phyloP scores from a whole-genome alignment of 2,113 vertebrate species.

The Pitta sordida region DNA sequence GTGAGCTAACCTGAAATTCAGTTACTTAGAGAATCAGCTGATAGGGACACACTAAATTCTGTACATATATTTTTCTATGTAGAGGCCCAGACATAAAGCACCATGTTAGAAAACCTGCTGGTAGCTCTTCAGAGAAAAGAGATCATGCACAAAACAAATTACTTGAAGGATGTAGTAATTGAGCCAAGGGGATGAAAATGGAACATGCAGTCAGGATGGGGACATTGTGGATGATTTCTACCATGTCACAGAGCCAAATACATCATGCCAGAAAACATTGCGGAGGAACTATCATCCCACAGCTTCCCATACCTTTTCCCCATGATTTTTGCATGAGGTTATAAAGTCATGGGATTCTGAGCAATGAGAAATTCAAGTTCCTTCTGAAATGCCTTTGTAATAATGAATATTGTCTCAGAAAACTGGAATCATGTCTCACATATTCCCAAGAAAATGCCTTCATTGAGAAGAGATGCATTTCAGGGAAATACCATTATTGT shows the following conservation, averaged over 20 bases:
- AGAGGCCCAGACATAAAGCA: background rate
- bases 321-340: background rate
- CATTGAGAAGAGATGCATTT: conserved; percentile 29
- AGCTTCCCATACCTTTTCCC: background rate
- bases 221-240: background rate
- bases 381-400: background rate
- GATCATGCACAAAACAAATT: background rate
- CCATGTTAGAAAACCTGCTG: background rate
- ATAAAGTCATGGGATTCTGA: background rate
- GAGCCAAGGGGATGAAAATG: background rate
- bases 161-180: background rate
- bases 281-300: accelerated
- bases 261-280: accelerated
- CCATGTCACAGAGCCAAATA: background rate
- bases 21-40: background rate
- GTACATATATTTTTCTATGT: background rate
- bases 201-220: background rate
- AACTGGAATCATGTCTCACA: background rate
- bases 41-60: background rate
- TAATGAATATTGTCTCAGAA: background rate
- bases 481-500: conserved; percentile 27
- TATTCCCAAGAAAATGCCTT: conserved; percentile 29
- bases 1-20: background rate
- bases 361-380: background rate
- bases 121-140: background rate